Evolutionary conservation across 23 tunicate species (phyloP), one percentile per base, ranked within the genome.

Genomic region (Aplidium turbinatum): DNA sequence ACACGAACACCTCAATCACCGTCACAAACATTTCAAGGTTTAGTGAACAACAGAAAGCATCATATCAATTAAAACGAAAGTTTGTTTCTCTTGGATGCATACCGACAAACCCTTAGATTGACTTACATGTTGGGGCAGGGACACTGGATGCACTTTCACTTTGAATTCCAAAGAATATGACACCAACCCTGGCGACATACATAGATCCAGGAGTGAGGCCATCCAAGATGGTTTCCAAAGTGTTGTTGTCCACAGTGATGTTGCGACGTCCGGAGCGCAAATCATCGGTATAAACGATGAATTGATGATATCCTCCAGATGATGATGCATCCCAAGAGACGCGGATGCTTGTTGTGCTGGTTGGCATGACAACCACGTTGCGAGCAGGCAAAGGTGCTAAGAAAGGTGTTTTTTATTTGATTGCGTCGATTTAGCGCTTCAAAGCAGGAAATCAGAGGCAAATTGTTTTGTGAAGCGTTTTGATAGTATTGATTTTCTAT

Each of bases 121-220:
- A 68, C 74, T 68, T 40, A 68, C 74, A 68, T 38, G 74, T 68
- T 1, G 74, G 74, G 0, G 30, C 56, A 5, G 4, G 2, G 3
- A 9, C 5, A 7, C 24, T 40, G 23, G 1, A 9, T 4, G 34
- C 23, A 11, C 28, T 7, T 19, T 18, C 34, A 25, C 79, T 57
- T 57, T 74, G 35, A 38, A 74, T 45, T 3, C 38, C 32, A 19
- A 21, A 5, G 38, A 74, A 74, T 19, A 54, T 27, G 4, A 36
- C 35, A 7, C 20, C 7, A 35, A 74, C 52, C 2, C 22, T 5
- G 39, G 39, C 42, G 24, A 35, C 36, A 36, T 32, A 74, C 28
- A 20, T 21, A 31, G 79, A 57, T 3, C 79, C 79, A 57, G 79
- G 52, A 28, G 32, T 36, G 1, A 74, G 39, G 21, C 31, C 46